These are phyloP conservation scores for Chromoteleia sp. DNA, from an alignment of 2,888 invertebrate genomes.

Conservation along the genomic window DNA sequence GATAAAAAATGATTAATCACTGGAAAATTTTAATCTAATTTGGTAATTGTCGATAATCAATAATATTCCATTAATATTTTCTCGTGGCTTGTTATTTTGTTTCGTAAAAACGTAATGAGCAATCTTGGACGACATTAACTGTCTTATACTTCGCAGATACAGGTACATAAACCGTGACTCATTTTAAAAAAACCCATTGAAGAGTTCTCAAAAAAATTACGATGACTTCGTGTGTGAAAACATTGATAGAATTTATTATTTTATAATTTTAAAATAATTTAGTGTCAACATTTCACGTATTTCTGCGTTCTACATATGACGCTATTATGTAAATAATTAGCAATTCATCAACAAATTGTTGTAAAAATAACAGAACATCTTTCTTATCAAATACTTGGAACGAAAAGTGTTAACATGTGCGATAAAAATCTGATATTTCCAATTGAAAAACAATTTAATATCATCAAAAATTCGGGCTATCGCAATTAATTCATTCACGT, in stretches of 20 bases:
- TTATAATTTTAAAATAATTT: conserved; percentile 11
- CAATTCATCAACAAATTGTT: conserved; percentile 8
- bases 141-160: neutral
- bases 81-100: conserved; percentile 1
- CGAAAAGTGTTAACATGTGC: neutral
- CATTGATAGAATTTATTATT: conserved; percentile 6
- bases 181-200: conserved; percentile 11
- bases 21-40: conserved; percentile 17
- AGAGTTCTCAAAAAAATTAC: neutral
- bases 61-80: conserved; percentile 29
- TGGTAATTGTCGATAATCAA: conserved; percentile 15
- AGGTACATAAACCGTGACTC: conserved; percentile 3
- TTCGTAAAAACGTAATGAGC: conserved; percentile 37
- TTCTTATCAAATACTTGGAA: conserved; percentile 28
- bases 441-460: conserved; percentile 21
- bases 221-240: conserved; percentile 12
- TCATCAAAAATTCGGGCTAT: conserved; percentile 10
- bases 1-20: neutral
- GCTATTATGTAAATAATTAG: conserved; percentile 24
- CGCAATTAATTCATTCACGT: conserved; percentile 16
- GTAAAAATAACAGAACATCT: conserved; percentile 16
- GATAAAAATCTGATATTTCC: conserved; percentile 20
- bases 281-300: no score
- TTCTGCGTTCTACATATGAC: neutral
- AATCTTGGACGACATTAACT: conserved; percentile 23